Percentiles rank a stretch among this genome's conserved stretches.
phyloP scores from a whole-genome alignment of 2,888 invertebrate genomes.

The Molorchus minor region DNA sequence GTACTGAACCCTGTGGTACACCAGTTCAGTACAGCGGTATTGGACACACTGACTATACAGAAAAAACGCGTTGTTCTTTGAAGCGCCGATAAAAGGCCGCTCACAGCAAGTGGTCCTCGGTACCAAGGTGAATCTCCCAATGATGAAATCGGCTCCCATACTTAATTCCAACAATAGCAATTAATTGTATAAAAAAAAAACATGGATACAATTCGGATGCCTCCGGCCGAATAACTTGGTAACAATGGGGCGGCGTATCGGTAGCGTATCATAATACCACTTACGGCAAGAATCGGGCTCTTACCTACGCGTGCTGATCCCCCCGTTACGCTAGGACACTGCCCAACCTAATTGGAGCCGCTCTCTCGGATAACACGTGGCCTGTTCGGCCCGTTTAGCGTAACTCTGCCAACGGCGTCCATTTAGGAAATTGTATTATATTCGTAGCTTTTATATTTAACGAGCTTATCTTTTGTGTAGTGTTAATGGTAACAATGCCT shows the following conservation, averaged over 20 bases:
- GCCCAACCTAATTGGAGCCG: constrained; percentile 56
- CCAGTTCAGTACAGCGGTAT: too few relatives aligned
- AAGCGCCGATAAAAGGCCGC: neutral
- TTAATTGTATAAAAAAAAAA: constrained; percentile 40
- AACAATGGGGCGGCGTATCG: constrained; percentile 52
- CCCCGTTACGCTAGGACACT: constrained; percentile 29
- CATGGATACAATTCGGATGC: constrained; percentile 26
- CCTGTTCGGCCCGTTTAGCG: constrained; percentile 50
- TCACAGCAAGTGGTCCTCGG: constrained; percentile 16
- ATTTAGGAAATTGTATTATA: constrained; percentile 49
- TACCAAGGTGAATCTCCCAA: constrained; percentile 22
- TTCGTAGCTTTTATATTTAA: constrained; percentile 46
- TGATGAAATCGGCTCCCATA: constrained; percentile 35
- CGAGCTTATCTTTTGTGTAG: constrained; percentile 41
- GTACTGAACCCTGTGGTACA: too few relatives aligned
- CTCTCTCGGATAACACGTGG: constrained; percentile 53
- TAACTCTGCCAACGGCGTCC: constrained; percentile 51
- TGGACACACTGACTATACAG: too few relatives aligned
- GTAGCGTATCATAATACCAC: constrained; percentile 58
- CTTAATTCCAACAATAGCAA: constrained; percentile 44
- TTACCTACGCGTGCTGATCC: constrained; percentile 51
- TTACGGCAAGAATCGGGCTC: constrained; percentile 50
- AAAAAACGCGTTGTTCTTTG: too few relatives aligned
- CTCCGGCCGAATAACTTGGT: constrained; percentile 37
- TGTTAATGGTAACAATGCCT: constrained; percentile 49